Percentiles rank a stretch among this genome's conserved stretches.
Evolutionary conservation across 1,140 invertebrate species (phyloP).

Genomic region (Dryas iulia): DNA sequence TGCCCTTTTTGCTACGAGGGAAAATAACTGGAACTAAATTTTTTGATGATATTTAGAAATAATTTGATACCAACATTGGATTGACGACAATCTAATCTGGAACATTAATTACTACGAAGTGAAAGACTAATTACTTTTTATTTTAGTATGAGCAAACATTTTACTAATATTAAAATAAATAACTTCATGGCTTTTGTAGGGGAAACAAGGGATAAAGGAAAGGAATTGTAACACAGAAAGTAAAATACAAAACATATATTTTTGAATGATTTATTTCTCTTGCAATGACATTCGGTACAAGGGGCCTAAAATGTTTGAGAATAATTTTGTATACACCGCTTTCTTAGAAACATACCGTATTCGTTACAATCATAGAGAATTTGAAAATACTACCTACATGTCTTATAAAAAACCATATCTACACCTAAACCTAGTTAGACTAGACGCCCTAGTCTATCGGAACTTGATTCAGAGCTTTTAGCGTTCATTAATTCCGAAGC

Average conservation of each 20-base stretch:
- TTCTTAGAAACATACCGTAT: slow-evolving; percentile 48
- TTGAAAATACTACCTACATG: slow-evolving; percentile 74
- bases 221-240: background rate
- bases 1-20: too few relatives aligned
- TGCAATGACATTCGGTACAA: slow-evolving; percentile 66
- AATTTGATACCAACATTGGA: too few relatives aligned
- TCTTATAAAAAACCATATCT: slow-evolving; percentile 76
- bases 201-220: background rate
- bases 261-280: slow-evolving; percentile 67
- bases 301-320: slow-evolving; percentile 63
- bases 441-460: slow-evolving; percentile 66
- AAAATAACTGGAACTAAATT: too few relatives aligned
- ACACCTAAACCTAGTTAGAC: slow-evolving; percentile 71
- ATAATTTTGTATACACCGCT: slow-evolving; percentile 63
- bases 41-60: too few relatives aligned
- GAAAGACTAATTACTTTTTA: too few relatives aligned
- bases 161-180: too few relatives aligned
- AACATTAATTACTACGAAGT: too few relatives aligned
- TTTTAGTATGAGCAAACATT: too few relatives aligned
- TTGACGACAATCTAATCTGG: too few relatives aligned
- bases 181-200: too few relatives aligned
- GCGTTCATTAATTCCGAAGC: slow-evolving; percentile 17
- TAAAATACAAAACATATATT: slow-evolving; percentile 22
- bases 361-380: slow-evolving; percentile 66
- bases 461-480: slow-evolving; percentile 47